Evolutionary conservation across 2,113 vertebrate species (phyloP).

Genomic region (Struthio camelus): DNA sequence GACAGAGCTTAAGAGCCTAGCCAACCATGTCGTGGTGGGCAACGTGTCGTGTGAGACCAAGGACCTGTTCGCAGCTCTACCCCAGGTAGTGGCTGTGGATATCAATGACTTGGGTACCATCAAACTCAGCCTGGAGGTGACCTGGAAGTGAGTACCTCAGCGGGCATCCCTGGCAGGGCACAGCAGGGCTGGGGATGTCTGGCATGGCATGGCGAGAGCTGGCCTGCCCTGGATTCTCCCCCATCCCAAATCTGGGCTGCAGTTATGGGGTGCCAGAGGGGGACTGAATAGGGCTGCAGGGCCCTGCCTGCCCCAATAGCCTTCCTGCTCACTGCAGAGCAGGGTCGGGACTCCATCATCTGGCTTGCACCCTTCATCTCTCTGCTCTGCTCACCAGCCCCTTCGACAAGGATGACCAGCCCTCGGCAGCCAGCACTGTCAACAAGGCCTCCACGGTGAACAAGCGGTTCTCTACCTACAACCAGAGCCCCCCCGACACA

Average conservation of each 20-base stretch:
- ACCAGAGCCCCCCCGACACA: constrained; percentile 92
- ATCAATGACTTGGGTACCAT: constrained; percentile 97
- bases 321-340: background rate
- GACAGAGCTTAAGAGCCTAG: constrained; percentile 93
- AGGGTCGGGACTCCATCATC: fast-evolving
- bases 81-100: constrained; percentile 94
- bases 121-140: constrained; percentile 95
- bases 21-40: constrained; percentile 94
- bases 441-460: constrained; percentile 90
- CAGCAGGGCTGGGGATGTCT: background rate
- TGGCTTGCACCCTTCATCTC: background rate
- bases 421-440: constrained; percentile 83
- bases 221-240: background rate
- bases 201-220: background rate
- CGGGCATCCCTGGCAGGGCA: background rate
- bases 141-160: constrained; percentile 88
- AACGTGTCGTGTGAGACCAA: constrained; percentile 96
- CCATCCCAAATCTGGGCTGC: background rate
- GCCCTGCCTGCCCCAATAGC: background rate
- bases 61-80: constrained; percentile 91
- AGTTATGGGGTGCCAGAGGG: background rate
- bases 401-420: constrained; percentile 94
- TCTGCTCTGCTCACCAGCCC: constrained; percentile 76
- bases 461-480: constrained; percentile 94
- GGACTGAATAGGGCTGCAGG: background rate